Base-by-base conservation (phyloP, 2,113 vertebrate species). In the Planiliza haematocheilus region DNA sequence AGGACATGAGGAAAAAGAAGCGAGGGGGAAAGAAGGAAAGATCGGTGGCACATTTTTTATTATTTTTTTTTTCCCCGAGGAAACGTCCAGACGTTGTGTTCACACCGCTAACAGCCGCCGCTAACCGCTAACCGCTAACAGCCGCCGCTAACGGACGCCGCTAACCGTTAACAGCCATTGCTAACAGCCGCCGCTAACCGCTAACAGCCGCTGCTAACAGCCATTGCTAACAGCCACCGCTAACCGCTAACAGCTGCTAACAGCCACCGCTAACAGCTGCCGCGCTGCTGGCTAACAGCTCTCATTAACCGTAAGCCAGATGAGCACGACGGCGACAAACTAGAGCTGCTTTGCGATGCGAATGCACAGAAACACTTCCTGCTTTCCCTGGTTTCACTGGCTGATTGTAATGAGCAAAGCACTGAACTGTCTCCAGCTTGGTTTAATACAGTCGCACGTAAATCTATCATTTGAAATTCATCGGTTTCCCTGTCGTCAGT, bases 1-100 rank as follows among this genome's bases (percentile, higher is more conserved):
- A 58, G 65, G 62, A 91, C 83, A 45, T 72, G 64, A 86, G 86
- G 77, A 56, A 52, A 70, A 68, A 17, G 43, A 67, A 56, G 76
- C 0, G 24, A 51, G 42, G 80, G 69, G 67, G 51, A 58, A 64
- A 68, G 53, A 38, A 50, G 70, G 34, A 70, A 60, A 46, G 55
- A 52, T 21, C 1, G 1, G 56, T 60, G 80, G 66, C 73, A 79
- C 55, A 11, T 34, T 73, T 67, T 46, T 65, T n/a, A n/a, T n/a
- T n/a, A n/a, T n/a, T n/a, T n/a, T n/a, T n/a, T n/a, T n/a, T n/a
- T n/a, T n/a, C n/a, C n/a, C 55, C 38, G 58, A 69, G 2, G 8
- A 79, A 74, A 61, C 60, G 20, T 36, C n/a, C 57, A 12, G 30
- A 63, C 43, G 20, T 49, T 56, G 58, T 11, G 67, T 62, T 84